phyloP scores from a whole-genome alignment of 2,797 vertebrate species.

The Alosa sapidissima region DNA sequence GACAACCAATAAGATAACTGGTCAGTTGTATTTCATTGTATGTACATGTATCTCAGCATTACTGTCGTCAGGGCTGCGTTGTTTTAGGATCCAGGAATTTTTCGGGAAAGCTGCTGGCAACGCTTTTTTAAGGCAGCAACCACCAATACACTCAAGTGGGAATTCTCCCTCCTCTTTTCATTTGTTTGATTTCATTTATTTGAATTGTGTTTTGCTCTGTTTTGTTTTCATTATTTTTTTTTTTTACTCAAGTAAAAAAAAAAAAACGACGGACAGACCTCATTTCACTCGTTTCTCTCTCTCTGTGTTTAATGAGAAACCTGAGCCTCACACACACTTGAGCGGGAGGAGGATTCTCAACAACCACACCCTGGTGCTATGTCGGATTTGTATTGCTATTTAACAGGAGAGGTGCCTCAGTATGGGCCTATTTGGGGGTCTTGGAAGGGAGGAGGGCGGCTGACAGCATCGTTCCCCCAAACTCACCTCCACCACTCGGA shows the following conservation, averaged over 20 bases:
- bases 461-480: neutral
- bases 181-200: neutral
- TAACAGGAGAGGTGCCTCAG: neutral
- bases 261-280: slow-evolving; percentile 10
- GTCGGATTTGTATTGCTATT: neutral
- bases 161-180: neutral
- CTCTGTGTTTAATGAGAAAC: slow-evolving; percentile 7
- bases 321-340: slow-evolving; percentile 31
- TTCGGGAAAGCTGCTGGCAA: neutral
- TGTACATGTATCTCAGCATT: neutral
- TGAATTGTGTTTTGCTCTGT: neutral
- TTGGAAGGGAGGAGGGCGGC: neutral
- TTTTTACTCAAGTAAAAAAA: neutral
- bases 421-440: neutral
- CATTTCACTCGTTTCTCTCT: slow-evolving; percentile 18
- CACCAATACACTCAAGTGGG: slow-evolving; percentile 21
- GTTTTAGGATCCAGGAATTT: slow-evolving; percentile 2
- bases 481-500: neutral
- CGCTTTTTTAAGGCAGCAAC: slow-evolving; percentile 9
- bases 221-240: neutral
- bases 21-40: slow-evolving; percentile 18
- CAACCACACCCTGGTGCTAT: slow-evolving; percentile 17
- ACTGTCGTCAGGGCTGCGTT: neutral
- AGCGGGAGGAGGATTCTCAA: neutral
- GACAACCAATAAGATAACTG: slow-evolving; percentile 6